Evolutionary conservation across 2,888 invertebrate species (phyloP), one percentile per base, ranked within the genome.

Genomic region (Chloromyia formosa): DNA sequence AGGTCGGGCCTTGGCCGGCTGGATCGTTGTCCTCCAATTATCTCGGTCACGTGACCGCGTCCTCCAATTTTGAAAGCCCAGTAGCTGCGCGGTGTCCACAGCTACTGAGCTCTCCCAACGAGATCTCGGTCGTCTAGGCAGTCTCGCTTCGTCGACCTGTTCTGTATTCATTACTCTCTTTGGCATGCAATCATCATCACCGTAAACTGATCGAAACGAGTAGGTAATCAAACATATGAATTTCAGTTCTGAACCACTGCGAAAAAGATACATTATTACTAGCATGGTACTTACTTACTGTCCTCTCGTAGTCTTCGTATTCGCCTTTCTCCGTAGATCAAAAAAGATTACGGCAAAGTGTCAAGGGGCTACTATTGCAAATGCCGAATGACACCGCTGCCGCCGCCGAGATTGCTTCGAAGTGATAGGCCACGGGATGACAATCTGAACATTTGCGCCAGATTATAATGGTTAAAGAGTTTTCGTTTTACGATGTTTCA

Each of bases 401-500:
- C 27, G 27, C 7, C 2, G 56, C 54, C 35, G 56, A 69, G 69
- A 69, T 69, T 69, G 16, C 35, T 35, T 7, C n/a, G 54, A 16
- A 54, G 35, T 56, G 56, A 69, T 56, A 69, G 49, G 14, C n/a
- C 56, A 35, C 18, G 16, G 27, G 61, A 35, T 69, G 69, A 69
- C 69, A 69, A 69, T 56, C 69, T 56, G 69, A 69, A 69, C 69
- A 69, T 69, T 54, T 56, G 69, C 69, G 69, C 69, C 69, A 69
- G 69, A 69, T 69, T 56, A 56, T 35, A 69, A 54, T 69, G 54
- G 56, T 69, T 35, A 14, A 23, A 69, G 69, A 27, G 23, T 23
- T 27, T 35, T 35, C 27, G 27, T 35, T 56, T 54, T 14, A 35
- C n/a, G 16, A 56, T 56, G 54, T 54, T 54, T 54, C 18, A 9